Evolutionary conservation across 1,140 invertebrate genomes (phyloP).

Genomic region (Bombus turneri): DNA sequence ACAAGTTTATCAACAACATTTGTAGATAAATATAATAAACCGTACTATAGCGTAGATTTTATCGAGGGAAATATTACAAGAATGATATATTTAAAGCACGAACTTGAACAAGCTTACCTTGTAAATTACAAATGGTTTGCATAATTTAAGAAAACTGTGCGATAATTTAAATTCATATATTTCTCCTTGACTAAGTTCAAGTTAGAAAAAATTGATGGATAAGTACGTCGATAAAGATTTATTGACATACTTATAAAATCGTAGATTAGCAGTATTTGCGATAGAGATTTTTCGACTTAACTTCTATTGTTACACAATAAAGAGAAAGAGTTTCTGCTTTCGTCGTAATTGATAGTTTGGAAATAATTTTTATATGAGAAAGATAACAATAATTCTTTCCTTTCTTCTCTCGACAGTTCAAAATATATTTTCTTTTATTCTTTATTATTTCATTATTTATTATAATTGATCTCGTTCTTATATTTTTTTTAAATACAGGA

Average conservation of each 20-base stretch:
- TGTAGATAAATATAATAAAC: neutral
- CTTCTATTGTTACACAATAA: neutral
- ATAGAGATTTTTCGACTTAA: neutral
- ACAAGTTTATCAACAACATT: neutral
- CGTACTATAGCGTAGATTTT: neutral
- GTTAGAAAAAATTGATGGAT: neutral
- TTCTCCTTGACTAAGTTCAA: neutral
- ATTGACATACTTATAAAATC: neutral
- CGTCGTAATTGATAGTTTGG: too few relatives aligned
- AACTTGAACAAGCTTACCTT: neutral
- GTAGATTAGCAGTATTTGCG: neutral
- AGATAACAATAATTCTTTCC: too few relatives aligned
- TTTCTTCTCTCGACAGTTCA: too few relatives aligned
- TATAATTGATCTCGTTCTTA: neutral
- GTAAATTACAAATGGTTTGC: neutral
- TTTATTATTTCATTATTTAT: neutral
- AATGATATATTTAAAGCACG: neutral
- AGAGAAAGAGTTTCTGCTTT: too few relatives aligned
- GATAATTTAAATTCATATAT: neutral
- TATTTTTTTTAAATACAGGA: slow-evolving; percentile 36
- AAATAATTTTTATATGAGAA: too few relatives aligned
- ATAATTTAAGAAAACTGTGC: neutral
- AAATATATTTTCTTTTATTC: neutral
- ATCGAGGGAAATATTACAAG: neutral
- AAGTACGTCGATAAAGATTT: neutral